Percentiles rank a stretch among this genome's conserved stretches.
phyloP scores from a whole-genome alignment of 2,888 invertebrate species.

The Caenorhabditis macrosperma region DNA sequence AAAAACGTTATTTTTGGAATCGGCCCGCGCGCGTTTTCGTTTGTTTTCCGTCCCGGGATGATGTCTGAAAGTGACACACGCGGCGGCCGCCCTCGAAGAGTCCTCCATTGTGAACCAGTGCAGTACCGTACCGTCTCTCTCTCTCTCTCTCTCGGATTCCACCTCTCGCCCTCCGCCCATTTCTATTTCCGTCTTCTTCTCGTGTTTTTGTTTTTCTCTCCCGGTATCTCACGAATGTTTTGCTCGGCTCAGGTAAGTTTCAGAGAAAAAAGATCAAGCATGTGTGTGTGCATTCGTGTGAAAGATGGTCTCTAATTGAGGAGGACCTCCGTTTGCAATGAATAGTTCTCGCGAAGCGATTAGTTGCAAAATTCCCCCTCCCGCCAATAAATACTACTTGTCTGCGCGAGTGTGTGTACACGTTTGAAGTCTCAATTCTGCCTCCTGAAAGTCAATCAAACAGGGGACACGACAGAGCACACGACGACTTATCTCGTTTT shows the following conservation, averaged over 20 bases:
- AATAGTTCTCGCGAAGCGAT: too few relatives aligned
- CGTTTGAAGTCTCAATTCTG: not conserved
- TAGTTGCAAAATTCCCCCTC: too few relatives aligned
- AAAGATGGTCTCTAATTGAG: too few relatives aligned
- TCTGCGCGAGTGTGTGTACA: not conserved
- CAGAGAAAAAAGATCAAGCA: not conserved
- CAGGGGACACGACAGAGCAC: not conserved
- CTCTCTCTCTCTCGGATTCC: not conserved
- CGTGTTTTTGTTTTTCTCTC: not conserved
- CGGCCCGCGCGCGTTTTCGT: not conserved
- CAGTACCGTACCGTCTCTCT: too few relatives aligned
- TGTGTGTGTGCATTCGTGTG: too few relatives aligned
- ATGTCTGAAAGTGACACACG: conserved; percentile 4
- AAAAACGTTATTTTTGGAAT: conserved; percentile 25
- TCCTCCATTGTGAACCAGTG: too few relatives aligned
- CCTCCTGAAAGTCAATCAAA: not conserved
- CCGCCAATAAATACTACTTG: too few relatives aligned
- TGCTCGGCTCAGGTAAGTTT: not conserved
- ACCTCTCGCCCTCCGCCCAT: not conserved
- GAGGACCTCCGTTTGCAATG: too few relatives aligned
- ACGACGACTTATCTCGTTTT: not conserved
- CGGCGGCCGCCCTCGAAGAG: too few relatives aligned
- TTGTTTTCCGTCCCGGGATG: conserved; percentile 11
- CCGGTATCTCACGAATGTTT: not conserved
- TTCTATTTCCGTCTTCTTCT: not conserved